A percentile compares a stretch with the other conserved stretches of the same genome.
Conservation (phyloP, 1,140 invertebrate genomes). For the Eubasilissa regina region DNA sequence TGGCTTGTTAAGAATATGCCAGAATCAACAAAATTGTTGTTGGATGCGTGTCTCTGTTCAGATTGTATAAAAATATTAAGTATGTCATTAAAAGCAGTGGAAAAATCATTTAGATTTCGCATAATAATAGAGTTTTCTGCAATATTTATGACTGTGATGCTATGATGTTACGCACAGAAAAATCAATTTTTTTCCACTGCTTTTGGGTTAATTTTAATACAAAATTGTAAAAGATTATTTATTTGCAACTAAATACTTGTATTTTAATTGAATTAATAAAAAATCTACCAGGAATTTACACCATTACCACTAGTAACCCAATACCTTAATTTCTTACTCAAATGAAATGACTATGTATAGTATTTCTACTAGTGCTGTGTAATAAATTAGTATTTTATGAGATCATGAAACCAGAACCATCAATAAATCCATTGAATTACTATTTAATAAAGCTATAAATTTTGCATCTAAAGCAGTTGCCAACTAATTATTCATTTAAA, state of each 20-base stretch:
- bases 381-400: not conserved
- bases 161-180: not conserved
- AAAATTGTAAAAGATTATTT: not conserved
- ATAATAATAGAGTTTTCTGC: not conserved
- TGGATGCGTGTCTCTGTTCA: slow-evolving; percentile 72
- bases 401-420: slow-evolving; percentile 12
- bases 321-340: not conserved
- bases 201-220: slow-evolving; percentile 1
- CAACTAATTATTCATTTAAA: not conserved
- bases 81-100: not conserved
- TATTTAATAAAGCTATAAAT: slow-evolving; percentile 12
- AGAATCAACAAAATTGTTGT: slow-evolving; percentile 72
- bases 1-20: slow-evolving; percentile 66
- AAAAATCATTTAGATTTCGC: not conserved
- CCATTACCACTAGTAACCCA: slow-evolving; percentile 23
- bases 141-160: not conserved
- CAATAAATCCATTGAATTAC: too few relatives aligned
- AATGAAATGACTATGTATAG: not conserved
- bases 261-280: not conserved
- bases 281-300: not conserved
- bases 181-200: not conserved
- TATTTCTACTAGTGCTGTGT: slow-evolving; percentile 1
- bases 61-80: slow-evolving; percentile 30
- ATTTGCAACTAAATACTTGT: not conserved
- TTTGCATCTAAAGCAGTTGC: slow-evolving; percentile 8